phyloP scores from a whole-genome alignment of 1,140 invertebrate species.

The Mycetomoellerius zeteki region DNA sequence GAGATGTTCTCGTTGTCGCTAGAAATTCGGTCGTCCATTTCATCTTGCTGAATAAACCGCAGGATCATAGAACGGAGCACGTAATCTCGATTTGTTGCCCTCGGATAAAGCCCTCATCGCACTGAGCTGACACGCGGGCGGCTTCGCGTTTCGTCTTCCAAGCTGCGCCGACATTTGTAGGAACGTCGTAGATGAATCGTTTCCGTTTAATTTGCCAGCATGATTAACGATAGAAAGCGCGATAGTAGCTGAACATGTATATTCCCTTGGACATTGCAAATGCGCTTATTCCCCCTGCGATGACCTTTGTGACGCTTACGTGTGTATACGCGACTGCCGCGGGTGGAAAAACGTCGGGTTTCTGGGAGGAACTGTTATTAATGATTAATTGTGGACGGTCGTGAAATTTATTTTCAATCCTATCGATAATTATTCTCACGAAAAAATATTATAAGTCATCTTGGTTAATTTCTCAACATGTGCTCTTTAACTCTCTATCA shows the following conservation, averaged over 20 bases:
- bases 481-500: slow-evolving; percentile 20
- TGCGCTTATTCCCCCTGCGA: slow-evolving; percentile 35
- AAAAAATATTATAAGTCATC: slow-evolving; percentile 33
- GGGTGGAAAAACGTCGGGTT: slow-evolving; percentile 56
- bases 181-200: slow-evolving; percentile 72
- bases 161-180: slow-evolving; percentile 43
- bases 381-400: slow-evolving; percentile 67
- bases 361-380: slow-evolving; percentile 72
- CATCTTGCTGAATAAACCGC: slow-evolving; percentile 19
- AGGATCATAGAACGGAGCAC: neutral
- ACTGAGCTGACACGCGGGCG: slow-evolving; percentile 49
- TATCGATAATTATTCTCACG: slow-evolving; percentile 45
- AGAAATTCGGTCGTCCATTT: slow-evolving; percentile 28
- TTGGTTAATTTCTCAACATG: slow-evolving; percentile 38
- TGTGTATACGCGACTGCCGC: slow-evolving; percentile 41
- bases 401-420: slow-evolving; percentile 53
- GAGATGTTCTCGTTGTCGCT: neutral
- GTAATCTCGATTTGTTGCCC: slow-evolving; percentile 55
- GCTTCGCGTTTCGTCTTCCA: slow-evolving; percentile 54
- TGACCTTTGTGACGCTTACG: slow-evolving; percentile 71
- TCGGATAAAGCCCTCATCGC: slow-evolving; percentile 53
- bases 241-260: slow-evolving; percentile 73
- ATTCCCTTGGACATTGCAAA: slow-evolving; percentile 66
- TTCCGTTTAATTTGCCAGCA: slow-evolving; percentile 74
- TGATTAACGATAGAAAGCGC: slow-evolving; percentile 76